Evolutionary conservation across 2,113 vertebrate genomes (phyloP).

Genomic region (Odontesthes bonariensis): DNA sequence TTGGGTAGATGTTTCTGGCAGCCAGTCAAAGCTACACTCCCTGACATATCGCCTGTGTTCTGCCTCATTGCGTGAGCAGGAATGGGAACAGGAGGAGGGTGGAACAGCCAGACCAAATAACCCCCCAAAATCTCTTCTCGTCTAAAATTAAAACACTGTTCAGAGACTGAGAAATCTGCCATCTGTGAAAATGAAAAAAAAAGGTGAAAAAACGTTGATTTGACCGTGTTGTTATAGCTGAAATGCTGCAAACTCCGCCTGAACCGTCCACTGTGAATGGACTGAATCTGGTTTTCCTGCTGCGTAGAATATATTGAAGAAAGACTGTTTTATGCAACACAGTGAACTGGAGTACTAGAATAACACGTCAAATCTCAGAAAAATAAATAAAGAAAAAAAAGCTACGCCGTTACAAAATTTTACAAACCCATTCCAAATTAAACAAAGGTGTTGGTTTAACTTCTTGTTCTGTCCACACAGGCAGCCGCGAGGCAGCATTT

Average conservation of each 20-base stretch:
- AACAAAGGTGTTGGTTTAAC: neutral
- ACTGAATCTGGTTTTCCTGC: conserved; percentile 35
- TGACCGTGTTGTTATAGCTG: conserved; percentile 50
- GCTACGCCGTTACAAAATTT: neutral
- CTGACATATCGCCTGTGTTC: conserved; percentile 82
- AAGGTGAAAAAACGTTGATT: conserved; percentile 64
- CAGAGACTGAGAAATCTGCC: conserved; percentile 77
- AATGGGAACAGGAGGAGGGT: conserved; percentile 77
- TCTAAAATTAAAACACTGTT: conserved; percentile 79
- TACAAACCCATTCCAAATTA: accelerated
- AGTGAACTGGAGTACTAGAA: neutral
- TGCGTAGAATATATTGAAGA: conserved; percentile 12
- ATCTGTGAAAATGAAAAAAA: conserved; percentile 68
- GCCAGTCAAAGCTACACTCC: conserved; percentile 85
- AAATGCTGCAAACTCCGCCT: conserved; percentile 41
- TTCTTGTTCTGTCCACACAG: conserved; percentile 63
- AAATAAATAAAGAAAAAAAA: neutral
- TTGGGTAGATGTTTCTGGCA: conserved; percentile 90
- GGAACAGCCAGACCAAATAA: conserved; percentile 76
- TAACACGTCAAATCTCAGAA: neutral
- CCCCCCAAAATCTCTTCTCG: conserved; percentile 68
- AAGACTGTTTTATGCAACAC: conserved; percentile 1
- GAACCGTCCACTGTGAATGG: conserved; percentile 49
- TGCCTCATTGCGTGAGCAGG: conserved; percentile 80
- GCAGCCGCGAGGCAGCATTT: conserved; percentile 97